These are phyloP conservation scores for Heliconius hermathena DNA, from an alignment of 1,140 invertebrate genomes.

Conservation along the genomic window DNA sequence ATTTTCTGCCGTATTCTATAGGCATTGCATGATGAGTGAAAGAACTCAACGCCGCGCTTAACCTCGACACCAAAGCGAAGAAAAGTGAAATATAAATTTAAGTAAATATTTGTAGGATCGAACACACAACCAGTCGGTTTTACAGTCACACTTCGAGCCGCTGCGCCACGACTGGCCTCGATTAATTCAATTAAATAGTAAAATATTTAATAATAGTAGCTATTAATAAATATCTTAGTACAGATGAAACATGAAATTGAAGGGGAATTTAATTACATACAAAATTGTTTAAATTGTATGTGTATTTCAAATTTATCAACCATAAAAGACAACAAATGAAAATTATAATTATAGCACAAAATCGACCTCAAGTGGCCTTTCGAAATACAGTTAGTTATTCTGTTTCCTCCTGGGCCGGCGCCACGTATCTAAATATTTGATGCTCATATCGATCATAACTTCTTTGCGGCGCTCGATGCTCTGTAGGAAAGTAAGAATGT, in stretches of 20 bases:
- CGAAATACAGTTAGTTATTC: slow-evolving; percentile 69
- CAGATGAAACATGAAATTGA: background rate
- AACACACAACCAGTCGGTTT: too few relatives aligned
- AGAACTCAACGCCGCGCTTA: too few relatives aligned
- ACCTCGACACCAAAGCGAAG: too few relatives aligned
- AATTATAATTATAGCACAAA: slow-evolving; percentile 52
- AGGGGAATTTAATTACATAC: background rate
- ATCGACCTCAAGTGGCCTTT: slow-evolving; percentile 50
- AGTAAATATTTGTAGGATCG: too few relatives aligned
- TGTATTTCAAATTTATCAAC: background rate
- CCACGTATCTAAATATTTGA: slow-evolving; percentile 71
- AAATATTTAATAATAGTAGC: too few relatives aligned
- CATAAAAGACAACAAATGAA: slow-evolving; percentile 6
- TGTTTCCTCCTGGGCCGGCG: slow-evolving; percentile 63
- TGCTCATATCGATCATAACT: slow-evolving; percentile 78
- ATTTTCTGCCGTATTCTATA: too few relatives aligned
- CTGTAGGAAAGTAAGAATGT: background rate
- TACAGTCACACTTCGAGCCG: too few relatives aligned
- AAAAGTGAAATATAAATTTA: too few relatives aligned
- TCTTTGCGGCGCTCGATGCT: slow-evolving; percentile 56
- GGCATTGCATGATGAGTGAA: too few relatives aligned
- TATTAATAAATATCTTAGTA: background rate
- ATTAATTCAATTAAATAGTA: too few relatives aligned
- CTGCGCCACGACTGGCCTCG: too few relatives aligned
- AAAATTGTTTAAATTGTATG: background rate